Evolutionary conservation across 2,113 vertebrate genomes (phyloP).

Genomic region (Lophochroa leadbeateri): DNA sequence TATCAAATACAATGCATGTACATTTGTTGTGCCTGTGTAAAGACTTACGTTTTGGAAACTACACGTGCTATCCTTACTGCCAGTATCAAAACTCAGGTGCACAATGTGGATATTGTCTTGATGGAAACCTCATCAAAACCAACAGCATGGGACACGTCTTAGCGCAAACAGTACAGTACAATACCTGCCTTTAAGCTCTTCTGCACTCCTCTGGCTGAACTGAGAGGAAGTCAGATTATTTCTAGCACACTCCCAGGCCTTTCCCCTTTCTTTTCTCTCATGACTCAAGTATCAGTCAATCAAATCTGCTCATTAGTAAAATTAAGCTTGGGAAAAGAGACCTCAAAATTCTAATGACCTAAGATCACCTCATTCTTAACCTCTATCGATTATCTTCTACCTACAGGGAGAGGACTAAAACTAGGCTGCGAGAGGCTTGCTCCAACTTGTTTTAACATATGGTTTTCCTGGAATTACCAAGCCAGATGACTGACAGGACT

Average conservation of each 20-base stretch:
- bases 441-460: neutral
- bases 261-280: neutral
- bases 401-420: neutral
- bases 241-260: neutral
- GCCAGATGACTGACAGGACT: neutral
- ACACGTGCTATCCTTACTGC: neutral
- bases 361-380: neutral
- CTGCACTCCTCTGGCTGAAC: neutral
- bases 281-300: fast-evolving
- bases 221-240: neutral
- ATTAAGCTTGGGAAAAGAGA: neutral
- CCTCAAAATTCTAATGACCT: neutral
- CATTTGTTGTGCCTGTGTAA: neutral
- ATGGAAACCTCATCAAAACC: neutral
- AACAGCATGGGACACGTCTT: fast-evolving
- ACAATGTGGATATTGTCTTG: neutral
- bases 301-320: neutral
- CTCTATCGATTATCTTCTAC: neutral
- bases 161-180: neutral
- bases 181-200: neutral
- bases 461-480: neutral
- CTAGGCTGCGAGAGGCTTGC: neutral
- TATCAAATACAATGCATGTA: fast-evolving
- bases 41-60: neutral
- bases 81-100: neutral